Percentiles rank a stretch among this genome's conserved stretches.
Conservation (phyloP, 1,140 invertebrate genomes). For the Aphelinus certus region DNA sequence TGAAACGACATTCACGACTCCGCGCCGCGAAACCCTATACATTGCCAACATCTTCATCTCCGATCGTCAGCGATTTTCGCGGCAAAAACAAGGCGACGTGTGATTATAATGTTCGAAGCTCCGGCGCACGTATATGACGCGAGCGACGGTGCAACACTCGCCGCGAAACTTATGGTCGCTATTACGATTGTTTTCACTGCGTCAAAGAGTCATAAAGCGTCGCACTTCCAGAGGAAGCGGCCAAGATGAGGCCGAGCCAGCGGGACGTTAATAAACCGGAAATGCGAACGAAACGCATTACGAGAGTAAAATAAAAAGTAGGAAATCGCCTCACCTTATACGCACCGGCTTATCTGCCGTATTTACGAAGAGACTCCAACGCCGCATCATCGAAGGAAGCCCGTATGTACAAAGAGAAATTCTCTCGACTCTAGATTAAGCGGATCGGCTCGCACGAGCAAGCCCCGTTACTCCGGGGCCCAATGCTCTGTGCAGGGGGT, state of each 20-base stretch:
- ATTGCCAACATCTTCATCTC: not conserved
- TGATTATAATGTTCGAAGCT: not conserved
- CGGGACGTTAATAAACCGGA: not conserved
- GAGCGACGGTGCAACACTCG: too few species aligned
- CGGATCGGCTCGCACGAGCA: too few species aligned
- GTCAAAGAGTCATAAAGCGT: conserved; percentile 1
- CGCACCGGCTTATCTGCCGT: too few species aligned
- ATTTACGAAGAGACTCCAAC: not conserved
- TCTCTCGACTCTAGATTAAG: conserved; percentile 3
- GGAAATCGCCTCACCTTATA: too few species aligned
- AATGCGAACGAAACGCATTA: conserved; percentile 2
- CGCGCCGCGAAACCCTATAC: not conserved
- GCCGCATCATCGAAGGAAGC: not conserved
- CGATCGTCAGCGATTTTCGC: not conserved
- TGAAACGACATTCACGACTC: not conserved
- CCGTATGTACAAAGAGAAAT: conserved; percentile 1
- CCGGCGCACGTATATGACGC: too few species aligned
- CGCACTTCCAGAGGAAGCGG: not conserved
- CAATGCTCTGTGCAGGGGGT: too few species aligned
- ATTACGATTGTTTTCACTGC: conserved; percentile 6
- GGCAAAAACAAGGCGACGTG: not conserved
- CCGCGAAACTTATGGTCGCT: not conserved
- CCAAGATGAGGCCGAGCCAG: not conserved
- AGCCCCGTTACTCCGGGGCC: too few species aligned
- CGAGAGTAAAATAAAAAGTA: not conserved